Conservation (phyloP, 2,888 invertebrate species). For the Iselma pallidipennis region DNA sequence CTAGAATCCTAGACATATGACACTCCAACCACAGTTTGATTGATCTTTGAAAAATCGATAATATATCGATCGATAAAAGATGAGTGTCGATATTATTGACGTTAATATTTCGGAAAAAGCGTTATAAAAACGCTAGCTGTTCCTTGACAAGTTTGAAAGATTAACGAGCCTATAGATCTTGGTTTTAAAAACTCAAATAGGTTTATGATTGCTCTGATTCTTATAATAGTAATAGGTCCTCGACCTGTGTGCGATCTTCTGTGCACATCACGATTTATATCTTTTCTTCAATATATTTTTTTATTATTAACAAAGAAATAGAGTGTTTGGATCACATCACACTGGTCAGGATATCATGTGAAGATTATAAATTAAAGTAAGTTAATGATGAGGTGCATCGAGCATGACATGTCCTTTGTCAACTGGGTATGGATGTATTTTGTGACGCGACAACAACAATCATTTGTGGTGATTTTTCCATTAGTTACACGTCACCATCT, state of each 20-base stretch:
- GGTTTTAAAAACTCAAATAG: background rate
- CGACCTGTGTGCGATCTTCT: slow-evolving; percentile 14
- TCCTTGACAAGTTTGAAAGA: background rate
- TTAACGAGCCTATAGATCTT: background rate
- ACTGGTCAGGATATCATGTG: slow-evolving; percentile 38
- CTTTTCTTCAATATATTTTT: no score
- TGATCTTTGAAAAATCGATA: no score
- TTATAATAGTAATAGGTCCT: slow-evolving; percentile 14
- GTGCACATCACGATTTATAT: slow-evolving; percentile 8
- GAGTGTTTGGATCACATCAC: background rate
- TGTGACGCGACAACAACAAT: slow-evolving; percentile 30
- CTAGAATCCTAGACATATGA: background rate
- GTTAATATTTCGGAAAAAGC: background rate
- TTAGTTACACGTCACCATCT: slow-evolving; percentile 44
- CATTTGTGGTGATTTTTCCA: slow-evolving; percentile 41
- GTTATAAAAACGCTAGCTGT: background rate
- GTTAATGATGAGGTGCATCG: slow-evolving; percentile 36
- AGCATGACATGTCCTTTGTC: slow-evolving; percentile 41
- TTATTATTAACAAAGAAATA: background rate
- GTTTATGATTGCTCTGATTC: slow-evolving; percentile 20
- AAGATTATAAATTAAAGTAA: slow-evolving; percentile 40
- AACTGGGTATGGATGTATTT: slow-evolving; percentile 26
- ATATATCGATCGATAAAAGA: no score
- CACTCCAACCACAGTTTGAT: background rate
- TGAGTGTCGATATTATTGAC: background rate